Conservation (phyloP, 2,888 invertebrate species). For the Eupeodes luniger region DNA sequence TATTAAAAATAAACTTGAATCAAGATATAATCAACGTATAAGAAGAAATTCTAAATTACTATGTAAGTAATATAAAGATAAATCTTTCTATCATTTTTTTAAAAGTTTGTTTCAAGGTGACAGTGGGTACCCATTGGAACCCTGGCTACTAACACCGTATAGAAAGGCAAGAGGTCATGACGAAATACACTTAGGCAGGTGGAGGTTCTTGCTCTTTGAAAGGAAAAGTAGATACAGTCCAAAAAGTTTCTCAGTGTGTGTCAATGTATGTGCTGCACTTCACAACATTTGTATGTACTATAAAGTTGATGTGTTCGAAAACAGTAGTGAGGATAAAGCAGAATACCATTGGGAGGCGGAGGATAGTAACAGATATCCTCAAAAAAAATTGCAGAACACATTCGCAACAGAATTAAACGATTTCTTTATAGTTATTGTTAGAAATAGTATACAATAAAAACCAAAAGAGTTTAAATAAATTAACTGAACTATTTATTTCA, state of each 20-base stretch:
- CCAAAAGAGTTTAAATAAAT: no score
- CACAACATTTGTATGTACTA: not conserved
- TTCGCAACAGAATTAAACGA: conserved; percentile 6
- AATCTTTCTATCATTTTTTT: not conserved
- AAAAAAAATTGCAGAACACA: not conserved
- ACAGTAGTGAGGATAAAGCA: not conserved
- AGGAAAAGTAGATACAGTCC: no score
- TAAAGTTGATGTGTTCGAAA: not conserved
- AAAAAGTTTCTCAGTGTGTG: no score
- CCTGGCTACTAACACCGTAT: no score
- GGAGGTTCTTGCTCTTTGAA: no score
- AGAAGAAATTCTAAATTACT: not conserved
- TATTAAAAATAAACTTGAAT: conserved; percentile 9
- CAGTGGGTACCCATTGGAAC: conserved; percentile 7
- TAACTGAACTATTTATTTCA: not conserved
- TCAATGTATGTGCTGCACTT: not conserved
- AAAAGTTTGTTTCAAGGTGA: not conserved
- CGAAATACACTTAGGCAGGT: no score
- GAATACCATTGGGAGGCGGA: no score
- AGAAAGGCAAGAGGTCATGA: no score
- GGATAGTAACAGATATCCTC: no score
- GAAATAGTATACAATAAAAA: not conserved
- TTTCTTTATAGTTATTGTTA: not conserved
- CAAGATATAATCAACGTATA: not conserved
- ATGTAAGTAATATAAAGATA: not conserved